phyloP scores from a whole-genome alignment of 1,140 invertebrate genomes.

The Hylaeus volcanicus region DNA sequence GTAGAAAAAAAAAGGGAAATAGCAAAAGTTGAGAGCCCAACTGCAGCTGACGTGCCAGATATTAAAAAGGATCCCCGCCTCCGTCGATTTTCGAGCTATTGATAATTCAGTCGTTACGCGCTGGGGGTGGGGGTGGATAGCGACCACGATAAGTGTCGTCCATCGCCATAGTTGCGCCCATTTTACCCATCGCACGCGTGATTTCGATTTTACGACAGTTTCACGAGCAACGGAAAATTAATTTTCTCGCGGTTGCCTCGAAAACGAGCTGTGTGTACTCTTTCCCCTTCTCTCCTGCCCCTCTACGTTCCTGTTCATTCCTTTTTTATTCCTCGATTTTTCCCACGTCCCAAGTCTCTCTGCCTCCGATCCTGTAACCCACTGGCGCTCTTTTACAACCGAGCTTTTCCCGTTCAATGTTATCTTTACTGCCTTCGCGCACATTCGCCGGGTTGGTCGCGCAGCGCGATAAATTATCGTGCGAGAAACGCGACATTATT shows the following conservation, averaged over 20 bases:
- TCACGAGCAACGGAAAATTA: conserved; percentile 24
- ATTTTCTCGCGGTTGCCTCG: conserved; percentile 15
- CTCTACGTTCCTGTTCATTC: too few species aligned
- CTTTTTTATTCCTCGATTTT: not conserved
- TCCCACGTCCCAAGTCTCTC: not conserved
- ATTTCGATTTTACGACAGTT: conserved; percentile 28
- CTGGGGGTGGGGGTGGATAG: not conserved
- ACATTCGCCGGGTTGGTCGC: not conserved
- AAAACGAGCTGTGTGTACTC: not conserved
- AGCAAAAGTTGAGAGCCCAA: conserved; percentile 14
- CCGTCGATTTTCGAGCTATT: conserved; percentile 38
- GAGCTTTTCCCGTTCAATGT: conserved; percentile 18
- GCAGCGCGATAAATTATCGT: conserved; percentile 40
- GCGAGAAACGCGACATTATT: conserved; percentile 19
- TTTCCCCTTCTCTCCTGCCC: not conserved
- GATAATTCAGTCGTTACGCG: conserved; percentile 32
- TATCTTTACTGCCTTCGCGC: conserved; percentile 33
- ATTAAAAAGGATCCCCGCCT: conserved; percentile 55
- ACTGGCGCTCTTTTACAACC: conserved; percentile 10
- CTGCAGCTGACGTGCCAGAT: conserved; percentile 61
- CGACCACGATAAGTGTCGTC: not conserved
- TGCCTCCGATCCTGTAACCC: not conserved
- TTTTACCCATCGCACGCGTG: conserved; percentile 24
- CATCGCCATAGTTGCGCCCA: not conserved
- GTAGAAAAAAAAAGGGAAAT: conserved; percentile 4